phyloP scores from a whole-genome alignment of 2,113 vertebrate genomes.

The Acinonyx jubatus region DNA sequence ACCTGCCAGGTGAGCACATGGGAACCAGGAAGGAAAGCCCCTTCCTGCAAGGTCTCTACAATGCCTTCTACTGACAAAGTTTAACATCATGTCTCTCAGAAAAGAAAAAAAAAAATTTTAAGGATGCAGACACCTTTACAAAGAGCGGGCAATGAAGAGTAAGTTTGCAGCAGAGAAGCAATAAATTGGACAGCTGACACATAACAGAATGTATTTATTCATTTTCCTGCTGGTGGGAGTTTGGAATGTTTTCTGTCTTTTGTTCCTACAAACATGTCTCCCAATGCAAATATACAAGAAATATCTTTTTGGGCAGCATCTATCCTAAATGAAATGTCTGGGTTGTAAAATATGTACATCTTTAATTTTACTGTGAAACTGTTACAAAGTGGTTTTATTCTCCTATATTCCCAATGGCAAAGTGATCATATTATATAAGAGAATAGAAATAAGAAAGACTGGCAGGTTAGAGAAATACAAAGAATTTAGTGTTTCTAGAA shows the following conservation, averaged over 20 bases:
- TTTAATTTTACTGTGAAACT: not conserved
- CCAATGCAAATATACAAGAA: not conserved
- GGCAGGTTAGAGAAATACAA: not conserved
- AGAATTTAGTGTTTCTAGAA: not conserved
- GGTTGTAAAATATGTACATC: not conserved
- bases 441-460: not conserved
- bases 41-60: not conserved
- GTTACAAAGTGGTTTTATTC: not conserved
- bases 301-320: not conserved
- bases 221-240: not conserved
- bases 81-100: not conserved
- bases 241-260: not conserved
- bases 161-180: not conserved
- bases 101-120: not conserved
- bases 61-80: not conserved
- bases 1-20: not conserved
- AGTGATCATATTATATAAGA: not conserved
- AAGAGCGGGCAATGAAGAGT: not conserved
- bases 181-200: not conserved
- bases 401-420: not conserved
- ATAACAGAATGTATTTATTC: not conserved
- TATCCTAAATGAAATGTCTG: not conserved
- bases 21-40: not conserved
- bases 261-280: not conserved
- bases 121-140: not conserved